Evolutionary conservation across 2,888 invertebrate species (phyloP).

Genomic region (Pseudococcus jackbeardsleyi): DNA sequence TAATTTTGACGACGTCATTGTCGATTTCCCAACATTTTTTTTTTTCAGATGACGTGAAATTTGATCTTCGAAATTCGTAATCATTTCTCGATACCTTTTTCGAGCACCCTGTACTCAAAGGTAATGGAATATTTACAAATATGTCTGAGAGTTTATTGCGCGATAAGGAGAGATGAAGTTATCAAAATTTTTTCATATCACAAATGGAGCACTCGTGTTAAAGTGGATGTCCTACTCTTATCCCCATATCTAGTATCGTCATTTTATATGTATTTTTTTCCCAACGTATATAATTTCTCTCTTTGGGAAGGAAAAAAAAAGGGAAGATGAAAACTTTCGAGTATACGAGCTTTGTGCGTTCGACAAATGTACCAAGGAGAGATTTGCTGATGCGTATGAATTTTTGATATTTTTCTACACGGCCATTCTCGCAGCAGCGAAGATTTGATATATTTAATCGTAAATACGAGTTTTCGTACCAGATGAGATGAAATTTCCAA

Average conservation of each 20-base stretch:
- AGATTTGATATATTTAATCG: no score
- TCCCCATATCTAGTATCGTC: neutral
- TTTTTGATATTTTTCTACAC: constrained; percentile 7
- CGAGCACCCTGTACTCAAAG: no score
- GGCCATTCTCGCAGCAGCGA: neutral
- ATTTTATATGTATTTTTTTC: constrained; percentile 9
- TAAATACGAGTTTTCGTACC: no score
- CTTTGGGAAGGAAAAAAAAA: neutral
- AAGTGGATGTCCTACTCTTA: constrained; percentile 13
- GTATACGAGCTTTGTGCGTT: neutral
- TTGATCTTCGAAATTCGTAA: no score
- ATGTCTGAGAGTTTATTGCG: constrained; percentile 31
- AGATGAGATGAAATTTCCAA: no score
- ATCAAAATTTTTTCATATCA: constrained; percentile 44
- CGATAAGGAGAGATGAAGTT: constrained; percentile 38
- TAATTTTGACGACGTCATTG: no score
- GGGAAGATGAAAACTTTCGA: neutral
- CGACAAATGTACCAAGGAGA: neutral
- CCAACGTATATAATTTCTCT: neutral
- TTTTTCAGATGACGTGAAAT: no score
- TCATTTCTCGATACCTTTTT: no score
- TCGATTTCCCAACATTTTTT: no score
- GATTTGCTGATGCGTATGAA: constrained; percentile 35
- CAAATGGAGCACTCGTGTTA: constrained; percentile 48
- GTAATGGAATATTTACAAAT: no score